Evolutionary conservation across 2,113 vertebrate species (phyloP), one percentile per base, ranked within the genome.

Genomic region (Ictidomys tridecemlineatus): DNA sequence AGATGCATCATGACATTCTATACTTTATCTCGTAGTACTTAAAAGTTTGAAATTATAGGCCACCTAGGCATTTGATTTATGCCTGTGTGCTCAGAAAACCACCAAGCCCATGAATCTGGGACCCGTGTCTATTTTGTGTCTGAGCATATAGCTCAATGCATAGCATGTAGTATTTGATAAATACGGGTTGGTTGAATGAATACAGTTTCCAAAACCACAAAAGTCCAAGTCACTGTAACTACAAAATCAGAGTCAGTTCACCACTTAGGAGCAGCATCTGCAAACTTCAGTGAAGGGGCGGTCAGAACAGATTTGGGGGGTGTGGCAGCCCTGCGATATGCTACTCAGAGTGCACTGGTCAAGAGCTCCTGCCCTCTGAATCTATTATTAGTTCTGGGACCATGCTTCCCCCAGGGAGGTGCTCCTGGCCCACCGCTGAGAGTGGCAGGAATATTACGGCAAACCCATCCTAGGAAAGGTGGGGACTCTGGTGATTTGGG

Each of bases 311-410:
- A 84, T 42, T 74, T 28, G 34, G 34, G 53, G 45, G 28, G 34
- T 17, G 20, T 20, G 20, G 48, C 10, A 12, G 74, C 24, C 72
- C 17, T 8, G 4, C 12, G 0, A 51, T 51, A 22, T 37, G 28
- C 17, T 42, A 48, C 30, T 5, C 0, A 24, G 18, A 58, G 37
- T 0, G 8, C 22, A 0, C 8, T 5, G 45, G 32, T 39, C 12
- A 5, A 51, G 53, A 10, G 17, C 8, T 32, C n/a, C 20, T 5
- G 42, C 16, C 9, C 51, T 56, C 37, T 22, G 42, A n/a, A 12
- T 28, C 70, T 34, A 34, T 3, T 10, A 2, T 7, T 1, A 34
- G 18, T 53, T 76, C 72, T 34, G 39, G 56, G 53, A 72, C 56
- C 53, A 5, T 4, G 9, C 48, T 69, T 26, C 39, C 70, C 30